Base-by-base conservation (phyloP, 2,888 invertebrate species). In the Hydraecia micacea region DNA sequence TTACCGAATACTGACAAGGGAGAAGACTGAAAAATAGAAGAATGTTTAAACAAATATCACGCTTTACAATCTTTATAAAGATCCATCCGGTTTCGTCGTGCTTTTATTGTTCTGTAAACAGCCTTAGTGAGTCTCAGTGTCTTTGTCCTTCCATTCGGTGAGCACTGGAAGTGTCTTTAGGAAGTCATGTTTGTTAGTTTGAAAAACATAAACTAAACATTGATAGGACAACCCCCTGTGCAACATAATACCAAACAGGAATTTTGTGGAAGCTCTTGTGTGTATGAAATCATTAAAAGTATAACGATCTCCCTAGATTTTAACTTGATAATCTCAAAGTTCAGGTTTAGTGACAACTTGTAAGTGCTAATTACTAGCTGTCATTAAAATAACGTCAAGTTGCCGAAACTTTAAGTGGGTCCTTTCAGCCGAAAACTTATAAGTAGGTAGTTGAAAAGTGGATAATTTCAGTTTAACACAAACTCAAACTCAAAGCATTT, bases 381-480 rank as follows among this genome's bases (percentile, higher is more conserved):
- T 82, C 62, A 58, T 76, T 73, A 66, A 62, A 70, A 69, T 49
- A 69, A 21, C 62, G 7, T 66, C 42, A 76, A 86, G n/a, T 73
- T 58, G 66, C n/a, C 21, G 36, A 55, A 83, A 76, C 72, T 73
- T 69, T 7, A 72, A 83, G 68, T 68, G 72, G 67, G 72, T 42
- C 69, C 58, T 55, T 39, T n/a, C 39, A 46, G 2, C 55, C 11
- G 21, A 42, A 42, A 68, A 46, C 62, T 75, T 49, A 46, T 18
- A 28, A n/a, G n/a, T 7, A 11, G 15, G 2, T 76, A n/a, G 65
- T 32, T 55, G 32, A 32, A 15, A 84, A 21, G 36, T 36, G 28
- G 28, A 25, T 69, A 5, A 39, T 66, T 46, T 60, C 52, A 67
- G 60, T 28, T 77, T 11, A 39, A 77, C 52, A 25, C 58, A n/a